Evolutionary conservation across 2,797 vertebrate genomes (phyloP), one percentile per base, ranked within the genome.

Genomic region (Acridotheres tristis): DNA sequence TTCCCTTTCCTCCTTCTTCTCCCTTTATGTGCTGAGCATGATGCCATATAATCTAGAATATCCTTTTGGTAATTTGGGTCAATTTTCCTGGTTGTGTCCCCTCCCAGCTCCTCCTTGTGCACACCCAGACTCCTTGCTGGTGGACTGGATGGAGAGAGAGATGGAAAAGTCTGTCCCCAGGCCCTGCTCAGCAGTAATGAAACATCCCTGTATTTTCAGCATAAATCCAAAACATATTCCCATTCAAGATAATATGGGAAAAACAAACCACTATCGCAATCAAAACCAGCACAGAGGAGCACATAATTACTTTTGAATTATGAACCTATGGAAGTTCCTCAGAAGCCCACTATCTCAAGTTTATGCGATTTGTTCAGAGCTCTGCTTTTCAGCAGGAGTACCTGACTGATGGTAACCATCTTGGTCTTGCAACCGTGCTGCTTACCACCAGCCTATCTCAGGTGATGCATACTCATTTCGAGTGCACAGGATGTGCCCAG

Each of bases 391-490:
- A n/a, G 45, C n/a, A 74, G 53, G 29, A 36, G 8, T 6, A 55
- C 47, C 38, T 65, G 32, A 26, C 18, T 72, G 21, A 65, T 11
- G 16, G 40, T 7, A 11, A 21, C n/a, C 5, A 38, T 18, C 11
- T 54, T 54, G 11, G 29, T 26, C 51, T 58, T 85, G 27, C 23
- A 38, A 29, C 16, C 8, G 1, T 0, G 1, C n/a, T 69, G 18
- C 40, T 54, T 50, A 47, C 34, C 5, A n/a, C 5, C 0, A 0
- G 20, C 17, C 14, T 53, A 21, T n/a, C 21, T 20, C 7, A 66
- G 61, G 17, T 2, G 6, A 63, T 1, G 6, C 18, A 22, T 30
- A 8, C 4, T 26, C 0, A 0, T 26, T 57, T 16, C 48, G 42
- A 67, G 7, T 53, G 29, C 30, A 32, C 1, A n/a, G 27, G 11